These are phyloP conservation scores for Manis pentadactyla DNA, from an alignment of 2,797 vertebrate species.

Conservation along the genomic window DNA sequence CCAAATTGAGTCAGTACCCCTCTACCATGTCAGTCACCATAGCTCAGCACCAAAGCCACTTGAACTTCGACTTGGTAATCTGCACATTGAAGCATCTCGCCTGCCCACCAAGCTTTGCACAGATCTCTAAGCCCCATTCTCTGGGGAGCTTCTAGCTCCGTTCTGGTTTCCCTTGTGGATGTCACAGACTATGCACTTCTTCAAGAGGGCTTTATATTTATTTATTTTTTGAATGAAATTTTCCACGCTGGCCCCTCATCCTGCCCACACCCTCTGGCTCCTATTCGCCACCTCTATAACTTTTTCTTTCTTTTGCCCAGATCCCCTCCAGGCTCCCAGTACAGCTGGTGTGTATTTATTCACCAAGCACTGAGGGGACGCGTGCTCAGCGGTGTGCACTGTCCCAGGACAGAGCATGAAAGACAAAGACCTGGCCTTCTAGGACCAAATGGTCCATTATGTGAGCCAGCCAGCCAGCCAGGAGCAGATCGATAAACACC, in stretches of 20 bases:
- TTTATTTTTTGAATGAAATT: background rate
- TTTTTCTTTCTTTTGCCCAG: background rate
- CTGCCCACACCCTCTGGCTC: background rate
- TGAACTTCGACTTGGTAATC: fast-evolving
- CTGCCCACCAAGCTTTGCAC: fast-evolving
- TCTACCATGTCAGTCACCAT: background rate
- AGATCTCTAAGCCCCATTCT: background rate
- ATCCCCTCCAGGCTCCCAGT: background rate
- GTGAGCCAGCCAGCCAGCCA: too few relatives aligned
- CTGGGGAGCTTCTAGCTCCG: fast-evolving
- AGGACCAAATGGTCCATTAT: fast-evolving
- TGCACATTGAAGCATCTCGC: background rate
- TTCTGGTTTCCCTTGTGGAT: fast-evolving
- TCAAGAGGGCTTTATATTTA: too few relatives aligned
- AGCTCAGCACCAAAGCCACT: background rate
- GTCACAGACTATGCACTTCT: background rate
- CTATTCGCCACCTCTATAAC: fast-evolving
- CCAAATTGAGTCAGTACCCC: background rate
- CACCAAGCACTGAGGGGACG: fast-evolving
- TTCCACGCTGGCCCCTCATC: fast-evolving
- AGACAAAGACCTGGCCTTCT: background rate
- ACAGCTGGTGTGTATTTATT: too few relatives aligned
- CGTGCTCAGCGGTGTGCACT: fast-evolving
- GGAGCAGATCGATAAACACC: background rate
- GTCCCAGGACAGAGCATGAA: fast-evolving